phyloP scores from a whole-genome alignment of 2,888 invertebrate genomes.

The Drosophila monieri region DNA sequence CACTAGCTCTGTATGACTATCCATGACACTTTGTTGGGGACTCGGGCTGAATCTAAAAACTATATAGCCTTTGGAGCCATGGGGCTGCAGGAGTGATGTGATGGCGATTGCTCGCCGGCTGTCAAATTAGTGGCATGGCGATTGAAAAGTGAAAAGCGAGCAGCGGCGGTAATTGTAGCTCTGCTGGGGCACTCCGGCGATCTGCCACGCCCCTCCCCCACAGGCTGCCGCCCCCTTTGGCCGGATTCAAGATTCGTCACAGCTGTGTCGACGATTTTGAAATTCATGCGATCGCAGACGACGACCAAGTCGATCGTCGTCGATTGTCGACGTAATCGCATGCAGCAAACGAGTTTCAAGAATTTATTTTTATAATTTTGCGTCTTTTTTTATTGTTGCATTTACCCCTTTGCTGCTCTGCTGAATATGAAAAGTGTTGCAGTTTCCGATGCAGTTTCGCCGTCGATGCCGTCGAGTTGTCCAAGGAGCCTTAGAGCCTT shows the following conservation, averaged over 20 bases:
- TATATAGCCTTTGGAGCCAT: slow-evolving; percentile 12
- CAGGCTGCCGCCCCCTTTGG: slow-evolving; percentile 7
- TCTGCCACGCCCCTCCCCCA: slow-evolving; percentile 20
- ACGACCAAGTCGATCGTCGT: slow-evolving; percentile 56
- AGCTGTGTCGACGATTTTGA: slow-evolving; percentile 73
- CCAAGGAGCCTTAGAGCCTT: slow-evolving; percentile 33
- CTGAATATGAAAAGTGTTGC: slow-evolving; percentile 68
- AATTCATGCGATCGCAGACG: slow-evolving; percentile 74
- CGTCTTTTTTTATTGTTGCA: slow-evolving; percentile 27
- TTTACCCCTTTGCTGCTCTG: slow-evolving; percentile 15
- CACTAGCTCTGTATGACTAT: slow-evolving; percentile 41
- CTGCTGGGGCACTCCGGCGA: slow-evolving; percentile 19
- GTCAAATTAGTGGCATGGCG: slow-evolving; percentile 73
- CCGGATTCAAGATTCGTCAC: slow-evolving; percentile 65
- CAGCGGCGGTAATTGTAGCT: slow-evolving; percentile 49
- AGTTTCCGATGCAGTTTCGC: slow-evolving; percentile 39
- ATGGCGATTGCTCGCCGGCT: slow-evolving; percentile 75
- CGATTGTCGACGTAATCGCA: slow-evolving; percentile 71
- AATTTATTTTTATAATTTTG: slow-evolving; percentile 70
- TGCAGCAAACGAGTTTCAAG: slow-evolving; percentile 75
- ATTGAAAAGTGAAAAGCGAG: slow-evolving; percentile 75
- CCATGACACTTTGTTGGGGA: slow-evolving; percentile 49
- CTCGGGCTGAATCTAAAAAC: slow-evolving; percentile 8
- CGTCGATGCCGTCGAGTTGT: neutral
- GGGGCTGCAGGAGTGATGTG: slow-evolving; percentile 61